Conservation (phyloP, 2,797 vertebrate genomes). For the Peromyscus melanophrys region DNA sequence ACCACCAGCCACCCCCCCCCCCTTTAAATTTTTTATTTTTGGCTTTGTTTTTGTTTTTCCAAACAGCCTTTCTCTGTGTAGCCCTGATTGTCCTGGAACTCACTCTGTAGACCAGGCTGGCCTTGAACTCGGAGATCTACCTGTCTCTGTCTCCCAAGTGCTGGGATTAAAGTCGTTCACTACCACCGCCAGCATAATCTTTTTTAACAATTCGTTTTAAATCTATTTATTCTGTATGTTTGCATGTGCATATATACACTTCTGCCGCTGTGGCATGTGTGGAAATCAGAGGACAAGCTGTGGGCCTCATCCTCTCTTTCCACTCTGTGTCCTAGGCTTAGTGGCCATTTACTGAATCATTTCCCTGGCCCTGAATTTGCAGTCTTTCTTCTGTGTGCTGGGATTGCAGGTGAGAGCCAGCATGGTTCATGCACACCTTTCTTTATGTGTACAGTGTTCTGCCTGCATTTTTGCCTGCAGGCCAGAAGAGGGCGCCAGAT, state of each 20-base stretch:
- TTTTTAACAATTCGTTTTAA: neutral
- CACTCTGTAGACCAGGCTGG: neutral
- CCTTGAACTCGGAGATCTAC: neutral
- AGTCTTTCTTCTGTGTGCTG: neutral
- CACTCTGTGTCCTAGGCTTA: neutral
- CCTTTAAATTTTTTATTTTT: neutral
- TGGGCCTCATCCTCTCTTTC: neutral
- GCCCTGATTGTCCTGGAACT: neutral
- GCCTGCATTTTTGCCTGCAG: too few species aligned
- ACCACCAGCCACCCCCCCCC: too few species aligned
- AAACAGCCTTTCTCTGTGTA: neutral
- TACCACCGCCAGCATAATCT: neutral
- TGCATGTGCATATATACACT: neutral
- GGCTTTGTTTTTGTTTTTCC: neutral
- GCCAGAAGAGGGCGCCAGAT: too few species aligned
- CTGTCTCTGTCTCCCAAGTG: neutral
- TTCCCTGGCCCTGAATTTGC: neutral
- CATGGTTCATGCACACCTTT: neutral
- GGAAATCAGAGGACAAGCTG: neutral
- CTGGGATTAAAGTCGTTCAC: neutral
- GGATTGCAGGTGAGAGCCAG: neutral
- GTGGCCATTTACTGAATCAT: neutral
- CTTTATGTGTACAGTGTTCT: too few species aligned
- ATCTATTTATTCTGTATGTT: neutral
- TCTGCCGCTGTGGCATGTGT: neutral